Evolutionary conservation across 2,113 vertebrate genomes (phyloP).

Genomic region (Saccopteryx leptura): DNA sequence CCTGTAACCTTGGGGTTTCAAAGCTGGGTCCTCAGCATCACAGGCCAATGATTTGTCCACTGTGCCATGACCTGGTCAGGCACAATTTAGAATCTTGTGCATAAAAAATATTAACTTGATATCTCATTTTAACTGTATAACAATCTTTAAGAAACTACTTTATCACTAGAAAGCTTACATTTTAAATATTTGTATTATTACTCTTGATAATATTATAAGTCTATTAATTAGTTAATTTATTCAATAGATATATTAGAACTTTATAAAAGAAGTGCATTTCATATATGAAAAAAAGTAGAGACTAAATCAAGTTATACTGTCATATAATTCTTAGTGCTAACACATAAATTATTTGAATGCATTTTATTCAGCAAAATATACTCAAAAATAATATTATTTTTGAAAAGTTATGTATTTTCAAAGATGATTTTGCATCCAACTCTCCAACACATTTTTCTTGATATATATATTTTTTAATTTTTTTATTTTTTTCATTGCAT

Average conservation of each 20-base stretch:
- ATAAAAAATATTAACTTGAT: not conserved
- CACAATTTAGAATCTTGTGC: not conserved
- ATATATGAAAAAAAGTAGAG: not conserved
- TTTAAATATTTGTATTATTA: slow-evolving; percentile 61
- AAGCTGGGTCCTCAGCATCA: no score
- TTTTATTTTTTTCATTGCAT: not conserved
- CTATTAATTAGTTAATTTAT: slow-evolving; percentile 45
- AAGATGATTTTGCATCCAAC: not conserved
- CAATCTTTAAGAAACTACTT: slow-evolving; percentile 53
- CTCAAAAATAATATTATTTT: not conserved
- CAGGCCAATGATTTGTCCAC: no score
- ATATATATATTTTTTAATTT: not conserved
- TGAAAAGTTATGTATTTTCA: not conserved
- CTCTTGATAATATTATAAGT: slow-evolving; percentile 6
- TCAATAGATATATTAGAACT: not conserved
- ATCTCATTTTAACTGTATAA: slow-evolving; percentile 30
- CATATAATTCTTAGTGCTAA: not conserved
- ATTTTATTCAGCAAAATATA: not conserved
- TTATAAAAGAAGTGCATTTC: slow-evolving; percentile 37
- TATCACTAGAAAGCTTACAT: not conserved
- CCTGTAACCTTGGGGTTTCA: no score
- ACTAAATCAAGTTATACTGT: slow-evolving; percentile 8
- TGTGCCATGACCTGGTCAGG: no score
- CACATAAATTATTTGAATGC: not conserved
- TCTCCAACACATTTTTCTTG: not conserved